Conservation (phyloP, 2,888 invertebrate species). For the Netelia inedita region DNA sequence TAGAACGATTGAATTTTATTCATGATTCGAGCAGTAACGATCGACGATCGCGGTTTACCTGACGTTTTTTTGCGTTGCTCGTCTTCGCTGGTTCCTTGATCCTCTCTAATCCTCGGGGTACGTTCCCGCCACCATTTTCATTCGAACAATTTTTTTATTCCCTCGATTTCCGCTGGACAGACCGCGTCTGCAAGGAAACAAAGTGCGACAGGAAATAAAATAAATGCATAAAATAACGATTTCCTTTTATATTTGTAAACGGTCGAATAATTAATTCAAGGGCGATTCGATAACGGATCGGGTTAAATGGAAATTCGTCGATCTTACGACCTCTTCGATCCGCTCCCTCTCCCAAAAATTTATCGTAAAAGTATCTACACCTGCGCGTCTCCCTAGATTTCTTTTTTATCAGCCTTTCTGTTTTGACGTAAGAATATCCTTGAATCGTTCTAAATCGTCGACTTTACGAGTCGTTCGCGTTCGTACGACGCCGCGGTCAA, state of each 20-base stretch:
- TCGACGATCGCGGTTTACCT: constrained; percentile 5
- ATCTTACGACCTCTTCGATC: neutral
- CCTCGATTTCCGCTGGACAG: neutral
- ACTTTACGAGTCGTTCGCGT: constrained; percentile 25
- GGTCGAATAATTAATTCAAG: neutral
- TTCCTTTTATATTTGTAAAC: neutral
- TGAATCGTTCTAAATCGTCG: constrained; percentile 37
- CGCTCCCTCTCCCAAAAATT: neutral
- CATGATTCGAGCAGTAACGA: no score
- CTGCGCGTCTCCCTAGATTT: constrained; percentile 15
- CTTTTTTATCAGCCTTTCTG: constrained; percentile 20
- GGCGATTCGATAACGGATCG: constrained; percentile 37
- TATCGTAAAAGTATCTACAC: constrained; percentile 23
- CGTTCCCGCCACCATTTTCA: constrained; percentile 80
- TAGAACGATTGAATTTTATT: neutral
- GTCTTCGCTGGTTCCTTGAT: constrained; percentile 65
- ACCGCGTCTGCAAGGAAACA: constrained; percentile 67
- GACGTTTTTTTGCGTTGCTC: constrained; percentile 50
- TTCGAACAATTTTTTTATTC: constrained; percentile 23
- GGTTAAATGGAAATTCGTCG: constrained; percentile 39
- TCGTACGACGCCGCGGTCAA: neutral
- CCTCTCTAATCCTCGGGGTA: constrained; percentile 74
- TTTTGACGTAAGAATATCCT: constrained; percentile 1
- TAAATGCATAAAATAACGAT: constrained; percentile 21
- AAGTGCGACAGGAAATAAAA: constrained; percentile 3